phyloP scores from a whole-genome alignment of 2,113 vertebrate genomes.

The Electrona antarctica region DNA sequence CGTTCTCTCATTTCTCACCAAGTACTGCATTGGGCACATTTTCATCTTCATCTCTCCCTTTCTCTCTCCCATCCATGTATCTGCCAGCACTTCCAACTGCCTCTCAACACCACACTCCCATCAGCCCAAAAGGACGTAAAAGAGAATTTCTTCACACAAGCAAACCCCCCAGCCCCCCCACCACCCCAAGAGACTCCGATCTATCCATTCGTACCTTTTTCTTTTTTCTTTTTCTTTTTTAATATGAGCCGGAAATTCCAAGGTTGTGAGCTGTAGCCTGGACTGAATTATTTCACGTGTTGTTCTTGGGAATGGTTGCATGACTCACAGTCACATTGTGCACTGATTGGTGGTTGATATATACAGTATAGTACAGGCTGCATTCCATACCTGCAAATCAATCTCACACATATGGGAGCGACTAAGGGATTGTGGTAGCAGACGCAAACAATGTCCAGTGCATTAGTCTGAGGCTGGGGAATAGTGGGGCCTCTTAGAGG shows the following conservation, averaged over 20 bases:
- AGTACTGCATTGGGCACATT: constrained; percentile 30
- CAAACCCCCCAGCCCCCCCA: constrained; percentile 15
- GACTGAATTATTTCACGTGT: constrained; percentile 47
- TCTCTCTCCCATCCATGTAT: not conserved
- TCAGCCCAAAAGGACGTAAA: not conserved
- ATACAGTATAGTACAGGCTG: not conserved
- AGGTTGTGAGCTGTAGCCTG: constrained; percentile 43
- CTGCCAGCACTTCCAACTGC: not conserved
- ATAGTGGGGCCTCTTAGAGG: constrained; percentile 12
- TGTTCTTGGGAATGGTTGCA: constrained; percentile 20
- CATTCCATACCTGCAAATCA: constrained; percentile 33
- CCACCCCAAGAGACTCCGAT: not conserved
- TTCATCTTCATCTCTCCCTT: not conserved
- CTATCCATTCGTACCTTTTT: constrained; percentile 14
- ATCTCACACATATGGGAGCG: constrained; percentile 54
- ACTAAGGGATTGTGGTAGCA: constrained; percentile 38
- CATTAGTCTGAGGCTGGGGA: constrained; percentile 31
- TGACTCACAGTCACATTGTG: constrained; percentile 28
- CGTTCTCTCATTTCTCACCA: constrained; percentile 6
- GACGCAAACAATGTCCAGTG: constrained; percentile 32
- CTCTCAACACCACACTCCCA: not conserved
- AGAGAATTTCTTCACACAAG: constrained; percentile 31
- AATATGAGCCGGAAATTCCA: constrained; percentile 59
- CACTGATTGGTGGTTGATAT: constrained; percentile 24
- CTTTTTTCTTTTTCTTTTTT: constrained; percentile 7